phyloP scores from a whole-genome alignment of 2,113 vertebrate genomes.

The Heterotilapia buettikoferi region DNA sequence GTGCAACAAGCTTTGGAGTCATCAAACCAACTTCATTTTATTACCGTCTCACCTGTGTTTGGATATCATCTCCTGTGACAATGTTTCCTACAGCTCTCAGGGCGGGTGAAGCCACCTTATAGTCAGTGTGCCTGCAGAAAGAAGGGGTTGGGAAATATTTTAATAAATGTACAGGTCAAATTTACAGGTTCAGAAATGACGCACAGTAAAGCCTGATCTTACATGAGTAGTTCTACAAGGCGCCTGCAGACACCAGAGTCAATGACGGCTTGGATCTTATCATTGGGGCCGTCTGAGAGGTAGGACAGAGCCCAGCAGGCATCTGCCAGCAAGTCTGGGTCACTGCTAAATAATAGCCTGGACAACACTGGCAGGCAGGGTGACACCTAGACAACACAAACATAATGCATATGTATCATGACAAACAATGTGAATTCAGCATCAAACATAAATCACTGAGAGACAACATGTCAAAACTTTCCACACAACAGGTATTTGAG shows the following conservation, averaged over 20 bases:
- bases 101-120: slow-evolving; percentile 97
- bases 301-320: slow-evolving; percentile 99
- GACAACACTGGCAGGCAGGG: slow-evolving; percentile 94
- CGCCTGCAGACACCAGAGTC: slow-evolving; percentile 95
- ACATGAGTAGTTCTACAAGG: slow-evolving; percentile 95
- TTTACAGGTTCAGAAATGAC: background rate
- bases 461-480: background rate
- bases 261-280: slow-evolving; percentile 98
- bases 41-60: slow-evolving; percentile 84
- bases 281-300: slow-evolving; percentile 94
- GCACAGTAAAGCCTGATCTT: slow-evolving; percentile 42
- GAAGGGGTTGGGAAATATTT: background rate
- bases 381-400: slow-evolving; percentile 77
- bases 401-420: background rate
- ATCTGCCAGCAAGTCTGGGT: slow-evolving; percentile 93
- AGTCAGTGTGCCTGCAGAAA: slow-evolving; percentile 89
- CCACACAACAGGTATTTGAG: background rate
- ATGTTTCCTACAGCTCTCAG: slow-evolving; percentile 96
- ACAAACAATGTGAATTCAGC: background rate
- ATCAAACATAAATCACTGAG: background rate
- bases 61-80: slow-evolving; percentile 96
- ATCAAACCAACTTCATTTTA: background rate
- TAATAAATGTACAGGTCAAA: background rate
- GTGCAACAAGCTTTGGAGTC: background rate
- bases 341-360: slow-evolving; percentile 93